Evolutionary conservation across 2,797 vertebrate species (phyloP), one percentile per base, ranked within the genome.

Genomic region (Huso huso): DNA sequence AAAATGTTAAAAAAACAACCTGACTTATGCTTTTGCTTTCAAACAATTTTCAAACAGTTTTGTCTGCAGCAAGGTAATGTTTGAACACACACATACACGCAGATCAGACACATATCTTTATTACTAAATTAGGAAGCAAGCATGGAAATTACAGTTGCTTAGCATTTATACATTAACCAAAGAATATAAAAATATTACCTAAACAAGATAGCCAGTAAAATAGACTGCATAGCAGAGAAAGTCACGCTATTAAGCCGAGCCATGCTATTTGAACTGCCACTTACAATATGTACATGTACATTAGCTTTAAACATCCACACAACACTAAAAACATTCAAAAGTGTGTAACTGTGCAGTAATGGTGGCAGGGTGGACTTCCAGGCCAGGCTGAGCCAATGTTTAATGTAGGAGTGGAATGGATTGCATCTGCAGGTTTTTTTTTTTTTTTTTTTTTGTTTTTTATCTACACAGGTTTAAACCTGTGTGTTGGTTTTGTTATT

Each of bases 121-220:
- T 84, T 87, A 79, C 80, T 79, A 83, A 87, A 86, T 65, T 76
- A 82, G 77, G 73, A 75, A 81, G 79, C 78, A 72, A 82, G 77
- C 78, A 78, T 76, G 73, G 77, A 70, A 80, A 79, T 69, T 64
- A 81, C 74, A 77, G 62, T 10, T 63, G 61, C 65, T 62, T 61
- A 73, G 73, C 73, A 77, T 75, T 71, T 72, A 77, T 81, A 77
- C 71, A 37, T 68, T 71, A 76, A 78, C 61, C 49, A 75, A 80
- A 61, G 63, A 57, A 71, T 61, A 73, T 65, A 67, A 66, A 65
- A 72, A 66, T 66, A 72, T 10, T 15, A 71, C 51, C 55, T 51
- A 63, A 71, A 61, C 60, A 64, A 12, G 18, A 53, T 58, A 37
- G 62, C 68, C 18, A 62, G 65, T 13, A 60, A 61, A 63, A 55